These are phyloP conservation scores for Typhlichthys eigenmanni DNA, from an alignment of 2,797 vertebrate species.

Conservation along the genomic window DNA sequence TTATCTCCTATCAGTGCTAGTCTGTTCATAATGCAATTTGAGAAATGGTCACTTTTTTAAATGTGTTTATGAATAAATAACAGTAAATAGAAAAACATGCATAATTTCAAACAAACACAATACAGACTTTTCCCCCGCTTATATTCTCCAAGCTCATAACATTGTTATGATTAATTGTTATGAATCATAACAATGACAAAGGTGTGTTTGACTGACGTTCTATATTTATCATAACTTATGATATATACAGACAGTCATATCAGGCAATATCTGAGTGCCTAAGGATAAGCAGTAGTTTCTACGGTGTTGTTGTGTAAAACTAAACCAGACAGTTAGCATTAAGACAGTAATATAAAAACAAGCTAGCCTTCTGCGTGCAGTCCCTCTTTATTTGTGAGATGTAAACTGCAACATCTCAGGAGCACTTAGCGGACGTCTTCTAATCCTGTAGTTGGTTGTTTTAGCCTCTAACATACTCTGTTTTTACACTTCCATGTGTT, in stretches of 20 bases:
- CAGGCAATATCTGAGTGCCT: neutral
- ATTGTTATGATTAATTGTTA: no score
- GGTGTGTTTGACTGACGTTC: no score
- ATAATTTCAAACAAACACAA: no score
- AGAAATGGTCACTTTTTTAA: no score
- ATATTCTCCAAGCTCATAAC: no score
- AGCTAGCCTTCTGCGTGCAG: conserved; percentile 11
- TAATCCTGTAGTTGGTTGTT: conserved; percentile 85
- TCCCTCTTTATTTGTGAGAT: conserved; percentile 7
- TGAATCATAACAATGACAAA: no score
- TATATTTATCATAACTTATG: no score
- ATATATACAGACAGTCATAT: no score
- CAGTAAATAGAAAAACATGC: neutral
- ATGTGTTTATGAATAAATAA: no score
- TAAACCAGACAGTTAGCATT: neutral
- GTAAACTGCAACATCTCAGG: conserved; percentile 77
- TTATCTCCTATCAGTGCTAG: neutral
- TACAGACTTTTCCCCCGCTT: no score
- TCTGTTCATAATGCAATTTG: no score
- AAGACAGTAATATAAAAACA: conserved; percentile 12
- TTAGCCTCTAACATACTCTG: conserved; percentile 84
- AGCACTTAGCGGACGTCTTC: conserved; percentile 87
- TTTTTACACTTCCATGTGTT: conserved; percentile 89
- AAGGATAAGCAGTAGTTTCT: neutral
- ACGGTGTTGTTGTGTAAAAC: neutral